phyloP scores from a whole-genome alignment of 2,888 invertebrate species.

The Congeria kusceri region DNA sequence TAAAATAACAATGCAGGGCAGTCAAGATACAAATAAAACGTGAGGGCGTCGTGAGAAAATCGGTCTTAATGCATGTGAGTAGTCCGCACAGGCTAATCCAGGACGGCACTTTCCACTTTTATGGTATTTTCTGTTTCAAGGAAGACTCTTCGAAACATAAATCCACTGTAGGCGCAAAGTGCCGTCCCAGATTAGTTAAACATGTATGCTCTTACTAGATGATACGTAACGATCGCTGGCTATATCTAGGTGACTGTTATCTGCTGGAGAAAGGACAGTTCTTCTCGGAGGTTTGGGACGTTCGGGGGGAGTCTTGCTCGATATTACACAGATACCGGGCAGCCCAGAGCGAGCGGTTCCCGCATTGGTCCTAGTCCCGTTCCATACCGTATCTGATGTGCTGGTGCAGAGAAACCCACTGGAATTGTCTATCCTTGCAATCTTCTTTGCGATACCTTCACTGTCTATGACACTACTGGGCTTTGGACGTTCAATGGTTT shows the following conservation, averaged over 20 bases:
- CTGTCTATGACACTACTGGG: slow-evolving; percentile 63
- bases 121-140: no score
- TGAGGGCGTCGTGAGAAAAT: no score
- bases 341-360: neutral
- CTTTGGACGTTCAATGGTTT: slow-evolving; percentile 50
- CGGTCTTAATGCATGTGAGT: no score
- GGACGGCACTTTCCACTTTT: no score
- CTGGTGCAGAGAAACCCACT: slow-evolving; percentile 37
- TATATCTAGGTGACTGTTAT: slow-evolving; percentile 38
- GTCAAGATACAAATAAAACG: no score
- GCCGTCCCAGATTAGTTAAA: no score
- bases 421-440: slow-evolving; percentile 54
- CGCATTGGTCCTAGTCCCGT: slow-evolving; percentile 6
- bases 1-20: no score
- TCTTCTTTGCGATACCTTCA: slow-evolving; percentile 64
- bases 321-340: slow-evolving; percentile 27
- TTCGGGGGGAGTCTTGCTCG: slow-evolving; percentile 57
- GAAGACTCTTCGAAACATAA: no score
- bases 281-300: slow-evolving; percentile 57
- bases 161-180: no score
- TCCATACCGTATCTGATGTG: slow-evolving; percentile 45
- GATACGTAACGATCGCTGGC: slow-evolving; percentile 19
- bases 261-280: slow-evolving; percentile 44
- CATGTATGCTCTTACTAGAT: slow-evolving; percentile 35
- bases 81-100: no score